Conservation (phyloP, 2,797 vertebrate genomes). For the Lithobates sylvaticus region DNA sequence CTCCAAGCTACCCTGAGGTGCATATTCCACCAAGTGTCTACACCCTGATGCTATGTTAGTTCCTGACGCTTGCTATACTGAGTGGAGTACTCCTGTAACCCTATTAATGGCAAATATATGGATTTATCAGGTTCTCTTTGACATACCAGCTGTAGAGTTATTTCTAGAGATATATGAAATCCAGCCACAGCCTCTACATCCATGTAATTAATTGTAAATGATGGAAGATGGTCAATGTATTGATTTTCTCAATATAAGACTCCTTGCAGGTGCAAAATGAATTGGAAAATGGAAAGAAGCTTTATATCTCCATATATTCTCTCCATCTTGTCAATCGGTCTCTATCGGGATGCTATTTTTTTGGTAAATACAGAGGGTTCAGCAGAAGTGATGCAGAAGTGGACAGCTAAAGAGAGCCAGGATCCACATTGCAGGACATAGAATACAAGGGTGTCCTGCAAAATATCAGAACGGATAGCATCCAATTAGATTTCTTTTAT, state of each 20-base stretch:
- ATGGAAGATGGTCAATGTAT: slow-evolving; percentile 34
- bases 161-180: slow-evolving; percentile 2
- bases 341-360: neutral
- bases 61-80: too few relatives aligned
- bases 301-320: neutral
- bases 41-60: too few relatives aligned
- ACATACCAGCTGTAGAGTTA: neutral
- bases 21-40: too few relatives aligned
- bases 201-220: slow-evolving; percentile 28
- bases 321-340: neutral
- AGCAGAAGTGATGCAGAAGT: too few relatives aligned
- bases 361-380: slow-evolving; percentile 1
- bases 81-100: neutral
- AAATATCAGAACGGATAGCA: neutral
- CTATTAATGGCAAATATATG: neutral
- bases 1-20: too few relatives aligned
- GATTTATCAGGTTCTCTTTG: neutral
- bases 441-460: neutral
- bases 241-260: slow-evolving; percentile 12
- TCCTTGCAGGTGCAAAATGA: slow-evolving; percentile 18
- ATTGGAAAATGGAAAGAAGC: slow-evolving; percentile 4
- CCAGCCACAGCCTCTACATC: neutral
- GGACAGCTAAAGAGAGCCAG: too few relatives aligned
- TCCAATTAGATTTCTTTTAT: neutral
- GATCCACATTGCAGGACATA: too few relatives aligned